phyloP scores from a whole-genome alignment of 2,797 vertebrate genomes.

The Anguilla obscura region DNA sequence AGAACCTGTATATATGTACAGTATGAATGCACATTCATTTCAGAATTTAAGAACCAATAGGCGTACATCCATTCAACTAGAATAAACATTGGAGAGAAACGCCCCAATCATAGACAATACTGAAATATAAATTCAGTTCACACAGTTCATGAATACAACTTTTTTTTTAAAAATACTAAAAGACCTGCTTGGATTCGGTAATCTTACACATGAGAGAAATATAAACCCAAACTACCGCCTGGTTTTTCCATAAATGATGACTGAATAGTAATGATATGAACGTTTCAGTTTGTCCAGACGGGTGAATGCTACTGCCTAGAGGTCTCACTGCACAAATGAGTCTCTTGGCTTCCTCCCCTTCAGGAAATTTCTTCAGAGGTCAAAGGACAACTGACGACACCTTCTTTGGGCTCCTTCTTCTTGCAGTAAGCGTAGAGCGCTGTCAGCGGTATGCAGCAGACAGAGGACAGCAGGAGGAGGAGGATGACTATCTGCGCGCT shows the following conservation, averaged over 20 bases:
- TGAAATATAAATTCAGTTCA: not conserved
- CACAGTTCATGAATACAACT: not conserved
- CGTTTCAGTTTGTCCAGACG: not conserved
- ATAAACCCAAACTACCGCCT: not conserved
- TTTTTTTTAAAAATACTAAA: not conserved
- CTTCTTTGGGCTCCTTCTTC: conserved; percentile 48
- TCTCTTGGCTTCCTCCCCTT: not conserved
- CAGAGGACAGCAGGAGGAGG: conserved; percentile 77
- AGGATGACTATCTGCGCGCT: conserved; percentile 76
- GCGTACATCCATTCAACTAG: not conserved
- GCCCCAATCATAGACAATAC: not conserved
- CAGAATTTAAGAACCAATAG: not conserved
- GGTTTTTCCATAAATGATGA: not conserved
- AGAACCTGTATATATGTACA: not conserved
- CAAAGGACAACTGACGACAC: conserved; percentile 35
- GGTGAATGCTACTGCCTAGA: not conserved
- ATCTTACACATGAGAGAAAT: not conserved
- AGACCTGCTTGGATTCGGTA: not conserved
- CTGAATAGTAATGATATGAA: not conserved
- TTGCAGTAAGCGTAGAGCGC: conserved; percentile 72
- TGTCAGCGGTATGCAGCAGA: conserved; percentile 79
- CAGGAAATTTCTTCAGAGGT: conserved; percentile 32
- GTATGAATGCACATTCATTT: not conserved
- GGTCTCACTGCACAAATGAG: not conserved
- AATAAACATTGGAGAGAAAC: conserved; percentile 1